Base-by-base conservation (phyloP, 2,888 invertebrate genomes). In the Dilophus febrilis region DNA sequence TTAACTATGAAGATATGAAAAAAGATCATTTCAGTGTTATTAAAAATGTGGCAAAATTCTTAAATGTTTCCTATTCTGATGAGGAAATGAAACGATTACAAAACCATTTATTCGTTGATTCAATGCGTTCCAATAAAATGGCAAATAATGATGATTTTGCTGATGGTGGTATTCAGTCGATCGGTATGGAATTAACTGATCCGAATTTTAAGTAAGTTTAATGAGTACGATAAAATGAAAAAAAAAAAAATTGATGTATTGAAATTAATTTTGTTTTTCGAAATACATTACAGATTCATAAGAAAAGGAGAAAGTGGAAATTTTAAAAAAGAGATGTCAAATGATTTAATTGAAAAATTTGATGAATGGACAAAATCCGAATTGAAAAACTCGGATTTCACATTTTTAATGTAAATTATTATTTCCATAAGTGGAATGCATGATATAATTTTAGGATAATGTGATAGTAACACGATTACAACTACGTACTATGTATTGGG, bases 1-100 rank as follows among this genome's bases (percentile, higher is more conserved):
- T 60, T 31, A 56, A 55, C 43, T 59, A 56, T 22, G 59, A 59
- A 36, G 50, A 56, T 12, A 58, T 59, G 61, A 58, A 58, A 38
- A 45, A 42, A 0, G 47, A 59, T 38, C 48, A 59, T 19, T 48
- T 42, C 1, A 43, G 41, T 3, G 57, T 57, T 2, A 51, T 59
- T 4, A 32, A 27, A 1, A 55, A 57, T 35, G 50, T 54, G 35
- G 51, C 52, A 13, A 35, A 37, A 3, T 56, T 57, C 42, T 44
- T 57, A 2, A 39, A 48, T 18, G 56, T 51, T 41, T 19, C 46
- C 1, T 40, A 51, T 3, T 48, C 44, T 1, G 46, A 49, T 0
- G 35, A 48, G 3, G 48, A 51, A 42, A 49, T 56, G 48, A 41
- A 49, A 6, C 39, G 44, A n/a, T 43, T 57, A 4, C 36, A 53